Base-by-base conservation (phyloP, 2,113 vertebrate species). In the Grus americana region DNA sequence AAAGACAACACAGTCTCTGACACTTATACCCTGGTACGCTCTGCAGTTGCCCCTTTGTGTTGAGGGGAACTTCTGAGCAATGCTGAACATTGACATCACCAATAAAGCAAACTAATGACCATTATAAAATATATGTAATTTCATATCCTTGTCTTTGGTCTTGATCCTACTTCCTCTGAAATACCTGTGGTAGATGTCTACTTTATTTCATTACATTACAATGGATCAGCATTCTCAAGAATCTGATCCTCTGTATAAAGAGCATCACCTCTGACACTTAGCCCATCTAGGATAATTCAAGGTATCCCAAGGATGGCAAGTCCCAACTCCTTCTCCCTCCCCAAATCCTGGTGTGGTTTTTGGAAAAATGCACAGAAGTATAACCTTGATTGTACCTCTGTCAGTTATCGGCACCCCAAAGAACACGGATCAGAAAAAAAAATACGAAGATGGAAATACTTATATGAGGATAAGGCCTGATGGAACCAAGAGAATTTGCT, bases 71-170 rank as follows among this genome's bases (percentile, higher is more conserved):
- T 59, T 40, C 61, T 38, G 20, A 63, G 36, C 49, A 63, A 49
- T 4, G 22, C 42, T 50, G 52, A 90, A 55, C 38, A n/a, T 2
- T 3, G 22, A 47, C 24, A 17, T 27, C 26, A 81, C 22, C 27
- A 78, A 34, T 2, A 40, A 40, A 86, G 44, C 61, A 54, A 93
- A 75, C 19, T 2, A 24, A 58, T 1, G 8, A 11, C n/a, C 2
- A 2, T 8, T 10, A 75, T 19, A 49, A 90, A 79, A 55, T 0
- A 54, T 1, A 72, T 0, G 0, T 17, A 13, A 71, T 0, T 3
- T 42, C 38, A 63, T 26, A 55, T 29, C 40, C 17, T 47, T 42
- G 32, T 22, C 44, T 73, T 47, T 55, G 54, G 38, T 79, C 73
- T 52, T 83, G 49, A 84, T 61, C 40, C 44, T 72, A 34, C n/a